Evolutionary conservation across 92 coral and sea anemone genomes (phyloP).

Genomic region (Porites rus): DNA sequence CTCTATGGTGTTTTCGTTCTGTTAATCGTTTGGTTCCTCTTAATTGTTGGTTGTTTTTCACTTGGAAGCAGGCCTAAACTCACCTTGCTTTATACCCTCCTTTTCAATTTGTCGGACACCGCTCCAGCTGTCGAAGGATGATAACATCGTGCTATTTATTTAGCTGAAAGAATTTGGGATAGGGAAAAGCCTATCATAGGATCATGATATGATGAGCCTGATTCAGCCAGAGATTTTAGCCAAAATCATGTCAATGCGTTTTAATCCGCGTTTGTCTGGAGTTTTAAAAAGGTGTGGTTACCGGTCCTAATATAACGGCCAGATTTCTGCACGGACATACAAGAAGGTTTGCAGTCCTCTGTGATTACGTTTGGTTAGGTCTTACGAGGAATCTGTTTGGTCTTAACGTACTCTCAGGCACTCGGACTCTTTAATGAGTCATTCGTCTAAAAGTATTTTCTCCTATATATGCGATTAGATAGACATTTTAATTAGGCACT

Average conservation of each 20-base stretch:
- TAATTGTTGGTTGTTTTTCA: not conserved
- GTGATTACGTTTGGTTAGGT: not conserved
- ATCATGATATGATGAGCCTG: not conserved
- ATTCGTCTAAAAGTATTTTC: not conserved
- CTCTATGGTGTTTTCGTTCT: not conserved
- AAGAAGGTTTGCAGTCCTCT: not conserved
- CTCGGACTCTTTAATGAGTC: not conserved
- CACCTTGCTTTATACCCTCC: not conserved
- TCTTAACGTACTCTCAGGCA: not conserved
- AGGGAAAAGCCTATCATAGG: conserved; percentile 9
- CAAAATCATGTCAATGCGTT: conserved; percentile 3
- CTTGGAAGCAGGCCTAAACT: not conserved
- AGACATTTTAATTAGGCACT: not conserved
- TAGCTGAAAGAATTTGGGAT: not conserved
- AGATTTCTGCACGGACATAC: conserved; percentile 19
- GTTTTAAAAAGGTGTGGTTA: conserved; percentile 31
- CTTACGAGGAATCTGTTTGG: not conserved
- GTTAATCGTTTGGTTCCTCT: not conserved
- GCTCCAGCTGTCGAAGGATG: not conserved
- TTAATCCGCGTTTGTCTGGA: conserved; percentile 29
- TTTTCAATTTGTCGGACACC: not conserved
- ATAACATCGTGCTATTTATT: not conserved
- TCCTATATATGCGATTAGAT: not conserved
- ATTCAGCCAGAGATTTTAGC: not conserved
- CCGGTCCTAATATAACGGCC: conserved; percentile 4